These are phyloP conservation scores for Stegostoma tigrinum DNA, from an alignment of 2,113 vertebrate species.

Conservation along the genomic window DNA sequence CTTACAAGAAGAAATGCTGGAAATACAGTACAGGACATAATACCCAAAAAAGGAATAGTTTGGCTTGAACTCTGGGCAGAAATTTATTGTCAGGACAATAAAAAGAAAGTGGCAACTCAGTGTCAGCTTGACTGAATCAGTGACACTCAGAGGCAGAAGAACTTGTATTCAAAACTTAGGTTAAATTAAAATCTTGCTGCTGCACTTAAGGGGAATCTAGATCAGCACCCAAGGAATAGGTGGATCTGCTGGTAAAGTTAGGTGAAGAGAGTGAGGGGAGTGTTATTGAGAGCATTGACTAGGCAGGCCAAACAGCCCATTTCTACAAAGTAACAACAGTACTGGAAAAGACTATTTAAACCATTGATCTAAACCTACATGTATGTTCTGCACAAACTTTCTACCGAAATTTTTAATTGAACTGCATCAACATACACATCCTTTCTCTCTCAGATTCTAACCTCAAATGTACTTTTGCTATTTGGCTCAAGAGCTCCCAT, in stretches of 20 bases:
- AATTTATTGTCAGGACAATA: background rate
- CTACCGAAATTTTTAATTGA: background rate
- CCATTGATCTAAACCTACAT: background rate
- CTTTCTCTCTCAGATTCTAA: background rate
- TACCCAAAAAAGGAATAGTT: background rate
- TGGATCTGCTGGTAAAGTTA: background rate
- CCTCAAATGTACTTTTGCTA: background rate
- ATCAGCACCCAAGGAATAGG: background rate
- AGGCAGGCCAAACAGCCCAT: background rate
- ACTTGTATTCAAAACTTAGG: background rate
- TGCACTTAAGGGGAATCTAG: background rate
- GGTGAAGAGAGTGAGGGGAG: background rate
- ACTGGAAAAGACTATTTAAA: background rate
- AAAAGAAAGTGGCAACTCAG: background rate
- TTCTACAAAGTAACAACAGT: background rate
- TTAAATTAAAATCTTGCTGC: background rate
- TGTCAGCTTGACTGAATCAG: background rate
- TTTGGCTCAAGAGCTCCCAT: too few species aligned
- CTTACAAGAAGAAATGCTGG: background rate
- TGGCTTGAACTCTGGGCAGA: background rate
- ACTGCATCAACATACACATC: background rate
- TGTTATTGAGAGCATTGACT: background rate
- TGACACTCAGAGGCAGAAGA: background rate
- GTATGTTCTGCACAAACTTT: background rate
- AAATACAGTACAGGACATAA: background rate